Evolutionary conservation across 2,888 invertebrate genomes (phyloP), one percentile per base, ranked within the genome.

Genomic region (Plutella xylostella): DNA sequence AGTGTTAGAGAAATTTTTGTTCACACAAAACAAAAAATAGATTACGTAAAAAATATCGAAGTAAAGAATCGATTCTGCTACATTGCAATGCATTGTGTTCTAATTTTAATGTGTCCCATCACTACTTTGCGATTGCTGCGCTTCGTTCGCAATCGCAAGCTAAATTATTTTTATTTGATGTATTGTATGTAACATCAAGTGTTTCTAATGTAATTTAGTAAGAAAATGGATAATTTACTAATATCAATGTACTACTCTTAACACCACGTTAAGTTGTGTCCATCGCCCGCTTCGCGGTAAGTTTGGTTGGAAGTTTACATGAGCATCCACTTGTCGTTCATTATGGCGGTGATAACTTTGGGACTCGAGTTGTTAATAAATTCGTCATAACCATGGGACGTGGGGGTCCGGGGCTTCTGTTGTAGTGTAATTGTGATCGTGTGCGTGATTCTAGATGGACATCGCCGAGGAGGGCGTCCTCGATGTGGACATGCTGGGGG

Each of bases 401-500:
- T n/a, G n/a, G n/a, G 7, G 28, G 28, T 28, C 28, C 28, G 9
- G 4, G 7, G 14, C 14, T 34, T 11, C 34, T 28, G 11, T 34
- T 34, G 34, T 14, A 15, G 34, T 34, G 14, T 20, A 25, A 18
- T 35, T 20, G 2, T 4, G 21, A 9, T 30, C 21, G 42, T 25
- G 15, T 11, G 30, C 35, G 39, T 45, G 55, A 46, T 71, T 75
- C 54, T 72, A 83, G 83, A 83, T 84, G 83, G 83, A 83, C 72
- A 74, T 75, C 57, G 66, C 71, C 54, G 85, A 85, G 58, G 85
- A 85, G 54, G 75, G 66, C 56, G 76, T 79, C 52, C 68, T 86
- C 69, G 89, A 91, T 68, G 89, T 90, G 84, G 92, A 92, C 73
- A 85, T 90, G 60, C 87, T 91, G 60, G 90, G 89, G 57, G 90